These are phyloP conservation scores for Anastrepha obliqua DNA, from an alignment of 1,140 invertebrate genomes.

Conservation along the genomic window DNA sequence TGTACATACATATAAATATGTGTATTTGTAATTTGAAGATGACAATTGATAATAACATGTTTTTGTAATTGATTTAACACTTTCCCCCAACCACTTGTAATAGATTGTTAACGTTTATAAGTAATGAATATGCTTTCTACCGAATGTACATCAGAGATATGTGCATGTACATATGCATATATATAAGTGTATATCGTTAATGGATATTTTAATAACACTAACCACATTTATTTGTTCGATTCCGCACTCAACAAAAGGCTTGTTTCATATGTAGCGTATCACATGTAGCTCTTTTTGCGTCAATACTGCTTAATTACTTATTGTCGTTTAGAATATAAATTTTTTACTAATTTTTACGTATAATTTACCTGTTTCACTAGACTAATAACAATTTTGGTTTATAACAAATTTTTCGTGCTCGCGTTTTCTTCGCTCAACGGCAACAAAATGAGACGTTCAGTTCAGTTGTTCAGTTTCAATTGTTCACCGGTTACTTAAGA, in stretches of 20 bases:
- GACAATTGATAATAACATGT: not conserved
- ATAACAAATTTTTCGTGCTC: conserved; percentile 13
- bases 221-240: conserved; percentile 23
- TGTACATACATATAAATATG: not conserved
- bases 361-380: conserved; percentile 33
- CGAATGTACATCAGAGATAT: not conserved
- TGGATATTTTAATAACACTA: not conserved
- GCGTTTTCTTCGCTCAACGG: conserved; percentile 38
- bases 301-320: not conserved
- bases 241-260: not conserved
- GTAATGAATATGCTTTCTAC: not conserved
- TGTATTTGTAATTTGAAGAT: not conserved
- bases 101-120: not conserved
- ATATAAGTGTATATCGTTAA: not conserved
- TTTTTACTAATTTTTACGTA: not conserved
- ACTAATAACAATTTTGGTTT: conserved; percentile 19
- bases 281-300: not conserved
- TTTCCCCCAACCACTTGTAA: not conserved
- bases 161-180: not conserved
- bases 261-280: not conserved
- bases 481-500: conserved; percentile 44
- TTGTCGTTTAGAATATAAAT: conserved; percentile 8
- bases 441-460: conserved; percentile 35
- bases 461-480: conserved; percentile 45
- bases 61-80: conserved; percentile 12